Evolutionary conservation across 1,140 invertebrate genomes (phyloP), one percentile per base, ranked within the genome.

Genomic region (Batillaria attramentaria): DNA sequence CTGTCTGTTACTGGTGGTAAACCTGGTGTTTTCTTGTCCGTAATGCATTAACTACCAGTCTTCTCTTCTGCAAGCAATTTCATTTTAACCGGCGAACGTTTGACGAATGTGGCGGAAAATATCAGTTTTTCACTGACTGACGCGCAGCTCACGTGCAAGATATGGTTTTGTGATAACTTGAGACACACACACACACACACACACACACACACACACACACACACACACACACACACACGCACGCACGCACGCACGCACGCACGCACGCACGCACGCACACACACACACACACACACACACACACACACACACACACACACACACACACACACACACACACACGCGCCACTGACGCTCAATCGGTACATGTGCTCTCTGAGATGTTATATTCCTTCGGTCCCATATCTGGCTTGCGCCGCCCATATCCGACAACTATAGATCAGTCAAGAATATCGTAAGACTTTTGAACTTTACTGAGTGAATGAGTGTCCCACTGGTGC

Each of bases 171-270:
- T 54, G n/a, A 13, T 16, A 54, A n/a, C 16, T 54, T 16, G 13
- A 69, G 28, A 69, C 13, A 69, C 66, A 69, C 66, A 69, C 66
- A 69, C 66, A 69, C 66, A 35, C 66, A 69, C 66, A 69, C 66
- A 69, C 33, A 69, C 66, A 69, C 66, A 69, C 39, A 69, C 66
- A 42, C 33, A 69, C 57, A 60, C 57, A 60, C 57, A 60, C 57
- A 60, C 57, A 60, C 57, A 60, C 57, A 60, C 57, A 60, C 57
- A 60, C 57, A 60, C 57, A 60, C 57, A 24, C 57, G 57, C 57
- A 24, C 57, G 57, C 57, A 24, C 57, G 24, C 57, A 60, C 57
- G 31, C 6, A 60, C 6, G 31, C 6, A 60, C 6, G 31, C 6
- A 60, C 57, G 31, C 6, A 60, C 57, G 31, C 6, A 60, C 24